Conservation (phyloP, 2,113 vertebrate species). For the Rhea pennata region DNA sequence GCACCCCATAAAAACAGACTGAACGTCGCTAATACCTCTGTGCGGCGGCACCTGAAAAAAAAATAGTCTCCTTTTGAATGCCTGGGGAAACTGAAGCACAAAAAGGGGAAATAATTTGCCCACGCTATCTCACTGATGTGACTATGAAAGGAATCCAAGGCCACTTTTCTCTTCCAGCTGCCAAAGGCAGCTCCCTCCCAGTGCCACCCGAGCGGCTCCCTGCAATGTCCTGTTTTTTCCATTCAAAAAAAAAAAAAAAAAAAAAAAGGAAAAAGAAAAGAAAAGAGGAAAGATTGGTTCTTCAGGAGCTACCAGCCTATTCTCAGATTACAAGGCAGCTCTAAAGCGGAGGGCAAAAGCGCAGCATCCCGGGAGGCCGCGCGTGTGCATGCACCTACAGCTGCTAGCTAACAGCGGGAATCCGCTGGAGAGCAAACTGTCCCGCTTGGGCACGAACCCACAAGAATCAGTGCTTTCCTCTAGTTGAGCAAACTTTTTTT, state of each 20-base stretch:
- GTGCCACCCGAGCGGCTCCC: not conserved
- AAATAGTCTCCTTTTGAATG: not conserved
- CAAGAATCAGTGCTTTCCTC: not conserved
- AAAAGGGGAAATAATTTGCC: not conserved
- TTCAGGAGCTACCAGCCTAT: not conserved
- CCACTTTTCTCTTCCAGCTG: not conserved
- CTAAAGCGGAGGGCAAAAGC: not conserved
- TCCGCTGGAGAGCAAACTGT: too few relatives aligned
- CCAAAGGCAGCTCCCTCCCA: not conserved
- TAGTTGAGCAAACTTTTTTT: not conserved
- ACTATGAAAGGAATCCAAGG: not conserved
- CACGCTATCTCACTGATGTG: not conserved
- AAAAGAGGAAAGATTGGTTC: rapidly evolving
- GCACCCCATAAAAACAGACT: not conserved
- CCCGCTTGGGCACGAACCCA: not conserved
- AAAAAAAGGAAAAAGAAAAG: too few relatives aligned
- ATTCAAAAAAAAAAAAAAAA: rapidly evolving
- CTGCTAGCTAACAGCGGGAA: too few relatives aligned
- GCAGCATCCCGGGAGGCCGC: not conserved
- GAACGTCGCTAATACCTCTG: not conserved
- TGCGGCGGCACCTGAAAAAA: not conserved
- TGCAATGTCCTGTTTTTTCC: not conserved
- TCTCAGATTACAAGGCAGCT: not conserved
- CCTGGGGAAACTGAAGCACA: not conserved
- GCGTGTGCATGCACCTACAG: not conserved